Evolutionary conservation across 2,113 vertebrate genomes (phyloP), one percentile per base, ranked within the genome.

Genomic region (Chaenocephalus aceratus): DNA sequence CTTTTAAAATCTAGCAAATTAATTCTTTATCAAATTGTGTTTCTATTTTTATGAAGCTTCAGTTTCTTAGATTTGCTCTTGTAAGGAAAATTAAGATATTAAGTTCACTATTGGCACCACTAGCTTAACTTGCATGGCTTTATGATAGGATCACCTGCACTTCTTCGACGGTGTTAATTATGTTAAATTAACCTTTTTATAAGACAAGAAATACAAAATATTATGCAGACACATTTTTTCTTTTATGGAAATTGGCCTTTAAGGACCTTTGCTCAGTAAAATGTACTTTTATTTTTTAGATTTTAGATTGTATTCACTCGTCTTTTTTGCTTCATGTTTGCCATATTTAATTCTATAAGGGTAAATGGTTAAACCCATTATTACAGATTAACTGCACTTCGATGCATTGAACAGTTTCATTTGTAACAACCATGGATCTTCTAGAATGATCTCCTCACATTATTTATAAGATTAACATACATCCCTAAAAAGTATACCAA

Each of bases 161-260:
- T 79, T 82, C 87, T 91, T 85, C 88, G 84, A 88, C 75, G 86
- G 76, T 80, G 79, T 86, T 36, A 6, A 36, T 36, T 36, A 6
- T 84, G 61, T 79, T 52, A 62, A 59, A 23, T 52, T 48, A 72
- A 82, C 44, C 65, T 86, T 41, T 73, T 73, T 82, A 80, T 80
- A 61, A 83, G 54, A 68, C 51, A 3, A 62, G 77, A n/a, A 23
- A 74, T 26, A 75, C 61, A 75, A 57, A 79, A 61, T 15, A 73
- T 12, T 60, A 69, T 79, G 54, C 66, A 58, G 59, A 60, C 34
- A 30, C 18, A 48, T 69, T 72, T 44, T 34, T 4, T 48, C 2
- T 57, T 57, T 82, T 67, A 36, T 13, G 34, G 16, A 76, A 76
- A 64, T 26, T 66, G 26, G 49, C 30, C 15, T 72, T 11, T 5